Evolutionary conservation across 2,888 invertebrate genomes (phyloP).

Genomic region (Drosophila pseudotalamancana): DNA sequence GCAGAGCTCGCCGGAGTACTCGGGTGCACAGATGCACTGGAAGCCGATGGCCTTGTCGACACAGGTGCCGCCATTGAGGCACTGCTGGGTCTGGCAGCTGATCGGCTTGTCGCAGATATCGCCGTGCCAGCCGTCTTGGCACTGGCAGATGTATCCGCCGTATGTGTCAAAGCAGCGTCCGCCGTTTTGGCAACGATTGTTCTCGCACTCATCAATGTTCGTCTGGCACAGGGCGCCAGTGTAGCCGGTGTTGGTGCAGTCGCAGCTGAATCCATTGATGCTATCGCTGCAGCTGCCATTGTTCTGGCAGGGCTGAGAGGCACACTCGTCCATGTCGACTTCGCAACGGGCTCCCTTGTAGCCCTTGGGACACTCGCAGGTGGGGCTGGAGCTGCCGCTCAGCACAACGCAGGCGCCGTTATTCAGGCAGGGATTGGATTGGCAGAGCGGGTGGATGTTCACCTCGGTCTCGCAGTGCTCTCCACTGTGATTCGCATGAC

Average conservation of each 20-base stretch:
- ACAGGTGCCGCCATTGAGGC: constrained; percentile 91
- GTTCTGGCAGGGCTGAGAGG: constrained; percentile 88
- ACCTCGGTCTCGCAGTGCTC: constrained; percentile 90
- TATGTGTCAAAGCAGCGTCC: constrained; percentile 93
- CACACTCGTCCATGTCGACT: constrained; percentile 91
- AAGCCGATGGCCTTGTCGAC: constrained; percentile 86
- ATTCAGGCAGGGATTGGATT: constrained; percentile 91
- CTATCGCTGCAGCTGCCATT: constrained; percentile 90
- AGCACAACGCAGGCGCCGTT: constrained; percentile 90
- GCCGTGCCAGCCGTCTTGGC: constrained; percentile 91
- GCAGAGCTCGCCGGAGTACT: constrained; percentile 85
- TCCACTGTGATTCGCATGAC: constrained; percentile 89
- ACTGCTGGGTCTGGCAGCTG: constrained; percentile 89
- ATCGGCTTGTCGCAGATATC: constrained; percentile 89
- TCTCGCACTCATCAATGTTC: constrained; percentile 92
- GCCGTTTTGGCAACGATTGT: constrained; percentile 89
- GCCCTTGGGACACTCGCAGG: constrained; percentile 87
- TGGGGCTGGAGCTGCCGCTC: constrained; percentile 85
- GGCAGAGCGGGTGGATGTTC: constrained; percentile 89
- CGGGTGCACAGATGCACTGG: constrained; percentile 89
- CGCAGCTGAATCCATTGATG: constrained; percentile 90
- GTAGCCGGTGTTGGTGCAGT: constrained; percentile 91
- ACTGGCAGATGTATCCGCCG: constrained; percentile 91
- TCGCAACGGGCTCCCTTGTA: constrained; percentile 85
- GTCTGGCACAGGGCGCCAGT: constrained; percentile 89